Percentiles rank a stretch among this genome's conserved stretches.
phyloP scores from a whole-genome alignment of 2,113 vertebrate genomes.

The Lates calcarifer region DNA sequence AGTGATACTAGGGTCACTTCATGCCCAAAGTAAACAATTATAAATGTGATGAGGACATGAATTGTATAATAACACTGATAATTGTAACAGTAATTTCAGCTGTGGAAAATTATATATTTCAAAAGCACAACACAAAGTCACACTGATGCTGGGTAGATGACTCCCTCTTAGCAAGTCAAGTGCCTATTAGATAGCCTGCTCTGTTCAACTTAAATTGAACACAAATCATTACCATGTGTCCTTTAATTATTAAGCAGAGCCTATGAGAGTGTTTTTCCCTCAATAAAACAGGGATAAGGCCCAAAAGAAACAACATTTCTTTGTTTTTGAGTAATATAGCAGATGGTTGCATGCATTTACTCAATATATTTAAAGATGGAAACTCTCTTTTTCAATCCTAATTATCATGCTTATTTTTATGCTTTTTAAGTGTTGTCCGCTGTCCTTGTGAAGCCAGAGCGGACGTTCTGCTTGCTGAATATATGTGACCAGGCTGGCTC shows the following conservation, averaged over 20 bases:
- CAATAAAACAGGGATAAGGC: conserved; percentile 2
- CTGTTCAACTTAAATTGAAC: conserved; percentile 33
- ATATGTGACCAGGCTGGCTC: conserved; percentile 17
- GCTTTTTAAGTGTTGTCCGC: neutral
- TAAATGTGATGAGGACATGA: neutral
- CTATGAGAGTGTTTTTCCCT: conserved; percentile 13
- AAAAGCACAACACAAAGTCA: conserved; percentile 24
- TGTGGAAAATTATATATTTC: conserved; percentile 1
- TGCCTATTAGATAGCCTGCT: neutral
- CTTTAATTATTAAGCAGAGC: conserved; percentile 40
- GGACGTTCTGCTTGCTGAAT: conserved; percentile 1
- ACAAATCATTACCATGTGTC: conserved; percentile 38
- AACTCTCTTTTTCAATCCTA: neutral
- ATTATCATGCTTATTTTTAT: neutral
- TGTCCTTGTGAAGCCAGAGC: conserved; percentile 21
- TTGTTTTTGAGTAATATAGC: conserved; percentile 29
- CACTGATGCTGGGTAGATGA: neutral
- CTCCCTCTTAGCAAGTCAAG: conserved; percentile 17
- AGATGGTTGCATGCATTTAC: conserved; percentile 39
- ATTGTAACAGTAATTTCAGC: conserved; percentile 9
- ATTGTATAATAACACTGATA: neutral
- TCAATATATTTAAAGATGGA: conserved; percentile 31
- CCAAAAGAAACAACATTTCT: conserved; percentile 7
- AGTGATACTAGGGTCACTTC: neutral
- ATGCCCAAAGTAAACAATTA: neutral